Evolutionary conservation across 2,797 vertebrate genomes (phyloP), one percentile per base, ranked within the genome.

Genomic region (Lerista edwardsae): DNA sequence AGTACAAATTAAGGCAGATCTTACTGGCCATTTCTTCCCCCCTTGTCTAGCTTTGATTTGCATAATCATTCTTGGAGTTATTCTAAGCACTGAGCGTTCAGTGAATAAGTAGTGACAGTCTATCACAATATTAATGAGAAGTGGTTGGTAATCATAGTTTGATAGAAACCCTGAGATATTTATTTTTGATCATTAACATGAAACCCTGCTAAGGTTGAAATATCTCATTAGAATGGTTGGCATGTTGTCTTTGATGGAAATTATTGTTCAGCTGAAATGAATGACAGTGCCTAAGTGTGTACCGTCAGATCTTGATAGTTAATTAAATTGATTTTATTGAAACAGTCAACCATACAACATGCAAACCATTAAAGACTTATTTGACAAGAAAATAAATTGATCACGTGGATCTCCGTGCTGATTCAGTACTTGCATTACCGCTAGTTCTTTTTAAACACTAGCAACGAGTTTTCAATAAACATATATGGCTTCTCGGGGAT

Each of bases 321-420:
- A 95, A 96, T 95, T 94, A 95, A 93, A 91, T 92, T 92, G 87
- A 91, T 95, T 95, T 96, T 94, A 93, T 92, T 87, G 84, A 92
- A 94, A 94, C 83, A 96, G 86, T 94, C 94, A 95, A 90, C 90
- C 84, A 88, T 88, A 90, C 55, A 94, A 90, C 91, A 91, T 90
- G 87, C 89, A 89, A 88, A 51, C 39, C 86, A 90, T 92, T 95
- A 92, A 95, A 92, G 89, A 94, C 29, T 59, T 82, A 82, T 90
- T 87, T 95, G 89, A 94, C 88, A 93, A 93, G 93, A 94, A 95
- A 95, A 91, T 89, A 92, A 94, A 95, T 91, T 93, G 27, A 94
- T 93, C 89, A 91, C 82, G 68, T 91, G 79, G 67, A 68, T 89
- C 21, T 90, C 73, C 80, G 79, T 91, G 82, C 94, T 94, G 92